Evolutionary conservation across 2,113 vertebrate species (phyloP).

Genomic region (Neolamprologus caudopunctatus): DNA sequence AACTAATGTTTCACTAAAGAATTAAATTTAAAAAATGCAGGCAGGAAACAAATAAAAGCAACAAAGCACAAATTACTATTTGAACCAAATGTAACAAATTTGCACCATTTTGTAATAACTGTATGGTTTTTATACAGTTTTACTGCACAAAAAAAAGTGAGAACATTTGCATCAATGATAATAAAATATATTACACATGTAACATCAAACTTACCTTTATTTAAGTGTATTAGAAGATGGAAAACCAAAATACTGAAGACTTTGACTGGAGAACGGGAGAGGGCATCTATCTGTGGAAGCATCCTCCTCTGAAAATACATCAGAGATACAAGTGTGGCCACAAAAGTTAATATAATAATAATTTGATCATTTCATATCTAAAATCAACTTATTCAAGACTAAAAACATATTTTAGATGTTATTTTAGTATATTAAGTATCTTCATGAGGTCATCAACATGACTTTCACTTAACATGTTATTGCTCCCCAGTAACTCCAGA

Average conservation of each 20-base stretch:
- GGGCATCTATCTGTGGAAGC: rapidly evolving
- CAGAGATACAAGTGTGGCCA: not conserved
- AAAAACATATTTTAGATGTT: not conserved
- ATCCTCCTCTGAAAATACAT: not conserved
- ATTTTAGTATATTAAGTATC: rapidly evolving
- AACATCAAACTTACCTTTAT: not conserved
- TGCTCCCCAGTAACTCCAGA: rapidly evolving
- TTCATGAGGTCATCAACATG: too few relatives aligned
- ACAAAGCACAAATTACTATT: too few relatives aligned
- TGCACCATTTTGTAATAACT: too few relatives aligned
- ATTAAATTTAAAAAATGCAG: rapidly evolving
- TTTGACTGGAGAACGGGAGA: rapidly evolving
- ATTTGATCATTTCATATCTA: too few relatives aligned
- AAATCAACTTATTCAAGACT: not conserved
- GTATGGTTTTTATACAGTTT: too few relatives aligned
- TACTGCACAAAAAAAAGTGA: rapidly evolving
- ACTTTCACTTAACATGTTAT: too few relatives aligned
- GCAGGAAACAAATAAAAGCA: not conserved
- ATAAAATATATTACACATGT: rapidly evolving
- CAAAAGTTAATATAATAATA: not conserved
- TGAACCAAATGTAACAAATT: too few relatives aligned
- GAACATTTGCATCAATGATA: too few relatives aligned
- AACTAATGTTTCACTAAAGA: not conserved
- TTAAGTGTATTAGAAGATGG: rapidly evolving
- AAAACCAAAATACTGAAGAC: rapidly evolving